Base-by-base conservation (phyloP, 2,113 vertebrate species). In the Pluvialis apricaria region DNA sequence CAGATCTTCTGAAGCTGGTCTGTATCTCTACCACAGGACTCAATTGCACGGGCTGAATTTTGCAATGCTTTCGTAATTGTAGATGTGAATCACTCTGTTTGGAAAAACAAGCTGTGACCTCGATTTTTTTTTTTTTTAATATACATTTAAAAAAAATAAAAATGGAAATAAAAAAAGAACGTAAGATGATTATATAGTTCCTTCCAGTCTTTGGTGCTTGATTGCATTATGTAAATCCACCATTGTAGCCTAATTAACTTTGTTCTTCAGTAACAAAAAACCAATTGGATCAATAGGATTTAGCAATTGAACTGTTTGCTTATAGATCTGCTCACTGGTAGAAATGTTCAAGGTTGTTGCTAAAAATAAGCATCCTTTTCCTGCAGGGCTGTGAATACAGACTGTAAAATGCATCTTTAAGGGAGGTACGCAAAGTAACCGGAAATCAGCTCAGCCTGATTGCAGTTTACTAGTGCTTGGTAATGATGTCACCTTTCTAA, bases 351-450 rank as follows among this genome's bases (percentile, higher is more conserved):
- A 96, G 95, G 94, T 91, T 97, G 88, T 93, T 84, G 94, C 96
- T 97, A 97, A 97, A 98, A 98, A 98, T 98, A 98, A 96, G 76
- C 78, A 93, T 92, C 57, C 91, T 96, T 82, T 96, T 97, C 97
- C 92, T 97, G 92, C 55, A 54, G 52, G 65, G 86, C 78, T 95
- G 86, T 90, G 92, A 97, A 96, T 49, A 92, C 7, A 4, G 91
- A 44, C 81, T 96, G 80, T 94, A 95, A 97, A 97, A 95, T 90
- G 68, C 69, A 94, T 95, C 96, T 96, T 95, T 84, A 90, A 92
- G 61, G 73, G 40, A 49, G 62, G 73, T 82, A 71, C 31, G 15
- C 24, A 15, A 88, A 82, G 92, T 79, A 96, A 95, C 73, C 94
- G 97, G 97, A 98, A 98, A 97, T 91, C 32, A 52, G 60, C 47